Evolutionary conservation across 2,888 invertebrate genomes (phyloP).

Genomic region (Pollenia angustigena): DNA sequence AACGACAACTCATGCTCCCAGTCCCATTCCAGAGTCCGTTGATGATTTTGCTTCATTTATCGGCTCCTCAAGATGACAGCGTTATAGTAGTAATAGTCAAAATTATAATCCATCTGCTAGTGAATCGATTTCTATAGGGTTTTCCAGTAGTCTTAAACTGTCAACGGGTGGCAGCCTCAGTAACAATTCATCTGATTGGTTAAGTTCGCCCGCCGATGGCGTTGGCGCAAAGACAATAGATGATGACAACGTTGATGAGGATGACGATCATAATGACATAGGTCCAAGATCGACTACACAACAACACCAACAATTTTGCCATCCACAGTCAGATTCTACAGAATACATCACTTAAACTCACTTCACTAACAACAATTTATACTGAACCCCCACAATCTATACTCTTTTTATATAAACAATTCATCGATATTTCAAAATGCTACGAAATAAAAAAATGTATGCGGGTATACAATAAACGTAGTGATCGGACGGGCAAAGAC

Average conservation of each 20-base stretch:
- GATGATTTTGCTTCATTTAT: constrained; percentile 80
- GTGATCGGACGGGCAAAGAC: constrained; percentile 38
- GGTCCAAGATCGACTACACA: constrained; percentile 60
- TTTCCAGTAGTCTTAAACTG: constrained; percentile 81
- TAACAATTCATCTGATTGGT: constrained; percentile 80
- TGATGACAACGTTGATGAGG: constrained; percentile 19
- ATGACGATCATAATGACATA: constrained; percentile 33
- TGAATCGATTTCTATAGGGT: constrained; percentile 80
- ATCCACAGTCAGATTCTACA: constrained; percentile 66
- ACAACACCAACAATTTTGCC: constrained; percentile 53
- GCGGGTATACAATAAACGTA: constrained; percentile 14
- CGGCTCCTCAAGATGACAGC: constrained; percentile 81
- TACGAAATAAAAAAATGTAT: constrained; percentile 1
- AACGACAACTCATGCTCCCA: constrained; percentile 74
- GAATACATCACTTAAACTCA: constrained; percentile 80
- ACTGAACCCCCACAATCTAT: constrained; percentile 21
- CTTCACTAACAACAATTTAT: constrained; percentile 41
- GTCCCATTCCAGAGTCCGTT: constrained; percentile 80
- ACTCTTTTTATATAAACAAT: constrained; percentile 2
- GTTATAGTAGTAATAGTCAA: constrained; percentile 78
- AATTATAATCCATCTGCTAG: constrained; percentile 79
- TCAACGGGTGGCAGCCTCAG: constrained; percentile 73
- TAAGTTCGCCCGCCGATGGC: constrained; percentile 68
- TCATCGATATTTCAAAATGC: constrained; percentile 4
- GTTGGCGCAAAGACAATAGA: constrained; percentile 40